These are phyloP conservation scores for Macropis europaea DNA, from an alignment of 2,888 invertebrate genomes.

Conservation along the genomic window DNA sequence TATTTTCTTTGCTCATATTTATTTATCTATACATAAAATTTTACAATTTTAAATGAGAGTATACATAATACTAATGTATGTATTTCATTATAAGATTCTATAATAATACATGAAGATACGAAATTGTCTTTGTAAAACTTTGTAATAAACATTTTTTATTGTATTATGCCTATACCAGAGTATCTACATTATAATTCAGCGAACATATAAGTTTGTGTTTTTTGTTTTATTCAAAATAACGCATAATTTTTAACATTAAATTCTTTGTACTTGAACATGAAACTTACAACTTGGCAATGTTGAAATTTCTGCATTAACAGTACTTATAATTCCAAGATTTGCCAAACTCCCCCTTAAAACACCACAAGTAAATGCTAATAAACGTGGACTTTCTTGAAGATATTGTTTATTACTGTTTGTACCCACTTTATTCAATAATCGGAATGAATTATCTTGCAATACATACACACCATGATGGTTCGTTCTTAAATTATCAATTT, in stretches of 20 bases:
- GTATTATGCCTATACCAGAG: not conserved
- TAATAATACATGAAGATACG: not conserved
- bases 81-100: not conserved
- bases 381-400: conserved; percentile 93
- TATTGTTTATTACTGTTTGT: conserved; percentile 92
- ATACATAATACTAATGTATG: not conserved
- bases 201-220: not conserved
- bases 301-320: conserved; percentile 97
- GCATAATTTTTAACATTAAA: conserved; percentile 39
- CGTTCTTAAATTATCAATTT: conserved; percentile 97
- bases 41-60: not conserved
- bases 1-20: not conserved
- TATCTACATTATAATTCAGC: not conserved
- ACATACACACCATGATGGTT: conserved; percentile 99
- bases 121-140: too few species aligned
- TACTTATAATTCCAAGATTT: conserved; percentile 95
- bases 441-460: conserved; percentile 96
- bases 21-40: not conserved
- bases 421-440: conserved; percentile 90
- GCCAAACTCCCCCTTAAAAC: conserved; percentile 96
- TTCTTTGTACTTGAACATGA: conserved; percentile 92
- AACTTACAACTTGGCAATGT: conserved; percentile 96
- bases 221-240: not conserved
- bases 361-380: conserved; percentile 97
- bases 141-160: not conserved